These are phyloP conservation scores for Brachymystax lenok DNA, from an alignment of 2,797 vertebrate species.

Conservation along the genomic window DNA sequence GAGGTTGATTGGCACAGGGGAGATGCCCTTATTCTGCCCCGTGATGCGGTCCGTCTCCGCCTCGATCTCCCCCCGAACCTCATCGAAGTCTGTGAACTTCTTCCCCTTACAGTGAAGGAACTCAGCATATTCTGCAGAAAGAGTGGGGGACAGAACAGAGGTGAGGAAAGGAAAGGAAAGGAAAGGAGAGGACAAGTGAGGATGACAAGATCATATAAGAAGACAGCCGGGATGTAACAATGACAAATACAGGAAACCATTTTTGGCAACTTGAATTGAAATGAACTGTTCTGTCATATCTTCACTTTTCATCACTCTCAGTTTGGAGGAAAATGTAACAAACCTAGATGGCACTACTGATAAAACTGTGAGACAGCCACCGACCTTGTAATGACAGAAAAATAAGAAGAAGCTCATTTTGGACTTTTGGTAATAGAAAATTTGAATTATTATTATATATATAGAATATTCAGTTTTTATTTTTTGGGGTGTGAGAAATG, in stretches of 20 bases:
- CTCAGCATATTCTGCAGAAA: conserved; percentile 85
- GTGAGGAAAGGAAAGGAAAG: not conserved
- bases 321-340: not conserved
- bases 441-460: too few species aligned
- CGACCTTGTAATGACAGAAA: not conserved
- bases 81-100: conserved; percentile 94
- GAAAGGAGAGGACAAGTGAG: not conserved
- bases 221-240: not conserved
- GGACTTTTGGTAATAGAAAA: too few species aligned
- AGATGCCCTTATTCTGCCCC: conserved; percentile 96
- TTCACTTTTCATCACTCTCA: not conserved
- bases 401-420: not conserved
- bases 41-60: conserved; percentile 92
- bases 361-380: not conserved
- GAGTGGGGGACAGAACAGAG: not conserved
- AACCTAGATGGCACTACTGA: not conserved
- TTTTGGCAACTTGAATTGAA: not conserved
- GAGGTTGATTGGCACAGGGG: conserved; percentile 94
- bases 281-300: not conserved
- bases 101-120: conserved; percentile 97
- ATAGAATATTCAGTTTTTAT: too few species aligned
- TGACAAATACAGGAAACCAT: not conserved
- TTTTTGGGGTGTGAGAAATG: too few species aligned
- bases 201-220: not conserved
- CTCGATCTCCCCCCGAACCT: conserved; percentile 95